A percentile compares a stretch with the other conserved stretches of the same genome.
phyloP scores from a whole-genome alignment of 2,888 invertebrate genomes.

The Odontothrips loti region DNA sequence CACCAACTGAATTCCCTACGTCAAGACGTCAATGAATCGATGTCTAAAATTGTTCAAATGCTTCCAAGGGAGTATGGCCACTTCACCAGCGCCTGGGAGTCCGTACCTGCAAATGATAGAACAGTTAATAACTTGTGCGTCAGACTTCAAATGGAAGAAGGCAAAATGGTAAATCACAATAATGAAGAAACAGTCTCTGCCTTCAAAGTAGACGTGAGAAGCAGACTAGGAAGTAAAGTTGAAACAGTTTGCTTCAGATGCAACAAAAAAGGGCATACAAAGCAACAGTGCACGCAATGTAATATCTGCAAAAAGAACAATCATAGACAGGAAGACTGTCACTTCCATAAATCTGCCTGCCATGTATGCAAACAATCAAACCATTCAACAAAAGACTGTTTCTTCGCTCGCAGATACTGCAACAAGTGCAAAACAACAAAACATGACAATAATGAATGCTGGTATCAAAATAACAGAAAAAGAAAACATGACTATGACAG shows the following conservation, averaged over 20 bases:
- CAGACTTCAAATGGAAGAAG: neutral
- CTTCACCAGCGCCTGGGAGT: neutral
- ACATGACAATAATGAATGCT: neutral
- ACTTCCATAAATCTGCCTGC: neutral
- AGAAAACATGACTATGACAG: neutral
- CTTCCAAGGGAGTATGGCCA: neutral
- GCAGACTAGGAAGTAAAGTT: neutral
- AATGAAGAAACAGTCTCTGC: neutral
- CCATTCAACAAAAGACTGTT: neutral
- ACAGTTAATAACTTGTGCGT: neutral
- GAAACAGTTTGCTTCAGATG: neutral
- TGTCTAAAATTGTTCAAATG: neutral
- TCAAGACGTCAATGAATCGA: neutral
- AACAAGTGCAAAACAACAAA: neutral
- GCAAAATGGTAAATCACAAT: neutral
- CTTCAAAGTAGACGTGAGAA: neutral
- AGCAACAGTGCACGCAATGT: neutral
- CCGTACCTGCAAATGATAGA: neutral
- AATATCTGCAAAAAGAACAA: neutral
- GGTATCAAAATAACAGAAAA: neutral
- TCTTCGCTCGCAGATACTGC: neutral
- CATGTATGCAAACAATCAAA: neutral
- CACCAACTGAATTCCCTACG: neutral
- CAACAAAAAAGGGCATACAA: neutral
- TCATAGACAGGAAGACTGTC: neutral